Conservation (phyloP, 2,113 vertebrate genomes). For the Anser brachyrhynchus region DNA sequence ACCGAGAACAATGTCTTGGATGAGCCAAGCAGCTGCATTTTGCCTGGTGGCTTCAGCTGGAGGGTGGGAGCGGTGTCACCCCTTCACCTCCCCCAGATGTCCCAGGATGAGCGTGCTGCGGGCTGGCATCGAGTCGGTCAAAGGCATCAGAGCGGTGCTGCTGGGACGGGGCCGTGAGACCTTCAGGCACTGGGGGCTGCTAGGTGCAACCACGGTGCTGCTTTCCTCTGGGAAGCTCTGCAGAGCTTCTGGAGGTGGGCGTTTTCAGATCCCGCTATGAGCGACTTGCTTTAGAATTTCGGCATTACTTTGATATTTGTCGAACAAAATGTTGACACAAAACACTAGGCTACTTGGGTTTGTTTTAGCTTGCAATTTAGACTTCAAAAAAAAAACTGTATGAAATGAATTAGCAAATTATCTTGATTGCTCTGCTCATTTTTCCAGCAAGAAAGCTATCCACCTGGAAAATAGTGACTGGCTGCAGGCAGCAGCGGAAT, state of each 20-base stretch:
- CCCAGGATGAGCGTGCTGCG: accelerated
- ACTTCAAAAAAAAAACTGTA: background rate
- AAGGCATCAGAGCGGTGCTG: background rate
- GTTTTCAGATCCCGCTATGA: background rate
- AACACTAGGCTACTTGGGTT: background rate
- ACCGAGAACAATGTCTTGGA: background rate
- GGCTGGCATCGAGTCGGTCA: background rate
- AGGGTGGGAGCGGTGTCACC: background rate
- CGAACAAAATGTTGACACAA: background rate
- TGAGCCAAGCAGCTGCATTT: background rate
- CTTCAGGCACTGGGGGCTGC: accelerated
- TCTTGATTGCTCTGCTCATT: conserved; percentile 50
- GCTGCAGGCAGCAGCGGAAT: conserved; percentile 42
- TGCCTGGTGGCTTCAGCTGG: background rate
- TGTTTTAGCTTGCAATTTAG: conserved; percentile 5
- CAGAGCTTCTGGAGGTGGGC: background rate
- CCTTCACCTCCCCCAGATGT: accelerated
- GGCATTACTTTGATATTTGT: background rate
- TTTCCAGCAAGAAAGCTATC: background rate
- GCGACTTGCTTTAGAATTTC: background rate
- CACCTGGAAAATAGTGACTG: conserved; percentile 44
- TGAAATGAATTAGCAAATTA: conserved; percentile 49
- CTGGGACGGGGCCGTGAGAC: background rate
- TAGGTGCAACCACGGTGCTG: accelerated
- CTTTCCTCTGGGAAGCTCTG: background rate